Base-by-base conservation (phyloP, 2,113 vertebrate species). In the Crypturellus undulatus region DNA sequence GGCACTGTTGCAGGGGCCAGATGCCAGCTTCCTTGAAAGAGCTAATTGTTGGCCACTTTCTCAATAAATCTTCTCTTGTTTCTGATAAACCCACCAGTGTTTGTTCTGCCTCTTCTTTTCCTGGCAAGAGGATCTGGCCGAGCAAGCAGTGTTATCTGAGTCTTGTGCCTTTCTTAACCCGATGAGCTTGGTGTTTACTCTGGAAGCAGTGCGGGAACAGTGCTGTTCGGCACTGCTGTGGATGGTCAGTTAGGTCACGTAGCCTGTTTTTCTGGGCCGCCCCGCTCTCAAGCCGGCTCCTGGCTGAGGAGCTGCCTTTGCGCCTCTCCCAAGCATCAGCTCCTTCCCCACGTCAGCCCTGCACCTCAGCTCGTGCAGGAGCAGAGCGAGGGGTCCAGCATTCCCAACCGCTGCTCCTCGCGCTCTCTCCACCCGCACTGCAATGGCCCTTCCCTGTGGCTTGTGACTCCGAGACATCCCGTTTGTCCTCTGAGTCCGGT, bases 21-120 rank as follows among this genome's bases (percentile, higher is more conserved):
- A 42, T 82, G 95, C 94, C 94, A 96, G 26, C 70, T 63, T 90
- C 45, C 59, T 89, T 95, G 92, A 97, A 97, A 96, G 94, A 68
- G 79, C 58, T 32, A 79, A 90, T 96, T 96, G 95, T 96, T 92
- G 80, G 70, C 54, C 30, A 2, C 58, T 86, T 88, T 95, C 88
- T 93, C 77, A 90, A 94, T 90, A 94, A 92, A 81, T 87, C 77
- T 87, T 79, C 79, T 93, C 93, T 93, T 92, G 43, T 93, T 95
- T 88, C 94, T 84, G 83, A 92, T 90, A 93, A 93, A 89, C 59
- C 92, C 83, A 89, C 49, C 80, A 84, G 28, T 76, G 73, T 89
- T 96, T 94, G 90, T 88, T 92, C 92, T 92, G 62, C 51, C 52
- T 76, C 77, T 84, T 72, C 79, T 78, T 68, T 88, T 69, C 72